phyloP scores from a whole-genome alignment of 2,113 vertebrate species.

The Syrmaticus mikado region DNA sequence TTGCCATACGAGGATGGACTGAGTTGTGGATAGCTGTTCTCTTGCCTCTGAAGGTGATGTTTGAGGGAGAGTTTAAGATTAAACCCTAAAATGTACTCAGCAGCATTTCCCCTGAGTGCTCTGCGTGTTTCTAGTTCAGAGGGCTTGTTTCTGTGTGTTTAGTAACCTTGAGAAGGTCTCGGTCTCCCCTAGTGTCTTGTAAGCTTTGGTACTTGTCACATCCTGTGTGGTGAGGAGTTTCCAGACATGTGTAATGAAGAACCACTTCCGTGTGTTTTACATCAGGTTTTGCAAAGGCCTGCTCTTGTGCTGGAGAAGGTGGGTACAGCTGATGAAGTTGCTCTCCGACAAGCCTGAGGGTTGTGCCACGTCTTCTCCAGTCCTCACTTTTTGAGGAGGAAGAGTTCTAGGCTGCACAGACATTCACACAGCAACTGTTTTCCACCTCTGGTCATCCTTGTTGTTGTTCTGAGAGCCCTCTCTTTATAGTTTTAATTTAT shows the following conservation, averaged over 20 bases:
- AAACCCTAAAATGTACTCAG: not conserved
- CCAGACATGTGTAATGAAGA: accelerated
- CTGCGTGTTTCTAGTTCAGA: not conserved
- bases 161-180: not conserved
- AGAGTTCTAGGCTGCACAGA: not conserved
- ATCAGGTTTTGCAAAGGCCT: not conserved
- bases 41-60: not conserved
- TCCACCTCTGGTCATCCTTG: not conserved
- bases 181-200: not conserved
- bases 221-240: not conserved
- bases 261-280: accelerated
- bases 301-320: not conserved
- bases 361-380: not conserved
- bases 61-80: constrained; percentile 14
- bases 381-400: not conserved
- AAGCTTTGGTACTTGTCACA: not conserved
- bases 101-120: not conserved
- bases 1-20: accelerated
- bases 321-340: not conserved
- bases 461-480: not conserved
- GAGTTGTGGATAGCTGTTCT: not conserved
- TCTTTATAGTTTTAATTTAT: not conserved
- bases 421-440: not conserved
- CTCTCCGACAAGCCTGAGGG: no score
- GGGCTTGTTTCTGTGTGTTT: not conserved